Conservation (phyloP, 2,113 vertebrate species). For the Engraulis encrasicolus region DNA sequence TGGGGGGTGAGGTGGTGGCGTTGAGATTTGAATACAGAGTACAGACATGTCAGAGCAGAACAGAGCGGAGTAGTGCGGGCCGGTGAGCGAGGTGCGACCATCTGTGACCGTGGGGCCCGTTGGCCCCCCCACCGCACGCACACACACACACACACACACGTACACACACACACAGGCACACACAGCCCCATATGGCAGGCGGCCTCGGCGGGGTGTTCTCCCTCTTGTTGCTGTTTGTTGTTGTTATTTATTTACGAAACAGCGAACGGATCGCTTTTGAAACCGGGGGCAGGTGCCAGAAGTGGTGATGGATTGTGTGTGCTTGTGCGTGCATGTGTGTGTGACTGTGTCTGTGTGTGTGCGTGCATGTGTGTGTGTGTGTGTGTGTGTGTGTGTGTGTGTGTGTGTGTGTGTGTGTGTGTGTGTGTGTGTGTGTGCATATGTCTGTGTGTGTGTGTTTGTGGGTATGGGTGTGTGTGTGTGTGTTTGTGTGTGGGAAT, state of each 20-base stretch:
- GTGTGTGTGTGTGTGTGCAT: too few species aligned
- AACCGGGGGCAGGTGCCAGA: constrained; percentile 44
- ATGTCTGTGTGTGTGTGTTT: too few species aligned
- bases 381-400: too few species aligned
- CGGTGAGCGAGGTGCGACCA: constrained; percentile 52
- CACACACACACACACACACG: too few species aligned
- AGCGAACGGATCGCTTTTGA: constrained; percentile 45
- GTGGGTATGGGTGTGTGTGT: too few species aligned
- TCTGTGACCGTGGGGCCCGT: constrained; percentile 58
- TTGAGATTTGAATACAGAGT: constrained; percentile 52
- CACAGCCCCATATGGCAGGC: constrained; percentile 67
- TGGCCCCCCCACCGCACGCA: constrained; percentile 46
- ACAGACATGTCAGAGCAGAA: constrained; percentile 40
- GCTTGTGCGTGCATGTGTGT: constrained; percentile 29
- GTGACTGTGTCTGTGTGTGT: neutral
- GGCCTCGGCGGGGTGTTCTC: constrained; percentile 48
- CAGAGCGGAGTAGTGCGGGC: too few species aligned
- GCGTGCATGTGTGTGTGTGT: too few species aligned
- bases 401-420: too few species aligned
- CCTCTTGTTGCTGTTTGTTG: constrained; percentile 69
- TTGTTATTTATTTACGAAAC: constrained; percentile 73
- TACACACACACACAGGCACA: too few species aligned
- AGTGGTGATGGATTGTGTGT: constrained; percentile 30
- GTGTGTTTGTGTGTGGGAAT: too few species aligned
- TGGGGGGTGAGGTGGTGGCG: neutral